Base-by-base conservation (phyloP, 2,888 invertebrate genomes). In the Standfussiana lucernea region DNA sequence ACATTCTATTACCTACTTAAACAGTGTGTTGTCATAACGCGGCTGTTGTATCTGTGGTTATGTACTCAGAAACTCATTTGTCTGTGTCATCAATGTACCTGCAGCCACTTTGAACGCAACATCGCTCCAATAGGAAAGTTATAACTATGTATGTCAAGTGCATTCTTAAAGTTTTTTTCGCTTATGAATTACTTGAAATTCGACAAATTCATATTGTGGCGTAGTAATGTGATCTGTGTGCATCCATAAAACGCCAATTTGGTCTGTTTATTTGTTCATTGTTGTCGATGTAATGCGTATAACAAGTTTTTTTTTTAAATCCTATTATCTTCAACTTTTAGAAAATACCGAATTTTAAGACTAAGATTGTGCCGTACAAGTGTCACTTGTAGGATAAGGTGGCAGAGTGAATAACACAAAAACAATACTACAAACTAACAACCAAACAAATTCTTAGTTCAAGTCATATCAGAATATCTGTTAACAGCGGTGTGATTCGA, bases 51-150 rank as follows among this genome's bases (percentile, higher is more conserved):
- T 32, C 69, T 42, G 28, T 74, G 50, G 56, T 59, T 65, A 72
- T 75, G 42, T 67, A 72, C 83, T 84, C 72, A 67, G 53, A 70
- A 78, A 75, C 68, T 70, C 78, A 86, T 84, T 86, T 84, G 42
- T 77, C 53, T 70, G 37, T 75, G 83, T 86, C 78, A 72, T 42
- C 53, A 42, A 68, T 37, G 40, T 74, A 72, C 69, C 56, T 69
- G 72, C 45, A 68, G 37, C 37, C 35, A 56, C 61, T 77, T 77
- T 66, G 71, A 86, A 69, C 2, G 37, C 28, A 72, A n/a, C 32
- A 40, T 69, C 18, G 28, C n/a, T 65, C 1, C 40, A 61, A 70
- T 64, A 21, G 5, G 65, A 70, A 59, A 21, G 13, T 59, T 61
- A 64, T 59, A 81, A 61, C 56, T 35, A 37, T 35, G 15, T 69